These are phyloP conservation scores for Speoplatyrhinus poulsoni DNA, from an alignment of 2,113 vertebrate species.

Conservation along the genomic window DNA sequence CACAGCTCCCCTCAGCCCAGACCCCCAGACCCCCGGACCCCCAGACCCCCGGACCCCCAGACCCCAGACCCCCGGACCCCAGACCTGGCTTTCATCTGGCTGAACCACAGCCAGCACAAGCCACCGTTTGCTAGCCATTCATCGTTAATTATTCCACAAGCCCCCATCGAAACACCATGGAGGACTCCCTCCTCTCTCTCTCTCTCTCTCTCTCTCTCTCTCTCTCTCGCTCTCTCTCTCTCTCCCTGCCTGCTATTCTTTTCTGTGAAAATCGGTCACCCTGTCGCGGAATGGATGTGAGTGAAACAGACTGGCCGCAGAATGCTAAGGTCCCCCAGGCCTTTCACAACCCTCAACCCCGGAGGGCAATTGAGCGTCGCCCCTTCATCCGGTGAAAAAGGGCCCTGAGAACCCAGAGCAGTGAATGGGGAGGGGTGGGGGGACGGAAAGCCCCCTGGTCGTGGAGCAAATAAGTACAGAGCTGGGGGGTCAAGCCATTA, in stretches of 20 bases:
- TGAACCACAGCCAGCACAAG: constrained; percentile 67
- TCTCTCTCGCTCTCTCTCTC: constrained; percentile 28
- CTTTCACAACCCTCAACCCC: constrained; percentile 69
- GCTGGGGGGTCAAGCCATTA: constrained; percentile 58
- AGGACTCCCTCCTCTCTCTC: constrained; percentile 41
- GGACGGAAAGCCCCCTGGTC: not conserved
- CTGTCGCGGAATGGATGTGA: constrained; percentile 74
- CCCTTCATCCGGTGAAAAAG: constrained; percentile 5
- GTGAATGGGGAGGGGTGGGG: constrained; percentile 5
- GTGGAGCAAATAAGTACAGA: constrained; percentile 57
- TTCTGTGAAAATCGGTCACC: constrained; percentile 60
- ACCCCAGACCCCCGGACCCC: constrained; percentile 39
- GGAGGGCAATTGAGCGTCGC: constrained; percentile 62
- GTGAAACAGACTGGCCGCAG: constrained; percentile 69
- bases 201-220: constrained; percentile 39
- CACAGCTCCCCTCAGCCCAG: constrained; percentile 3
- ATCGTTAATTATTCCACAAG: constrained; percentile 72
- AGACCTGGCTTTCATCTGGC: constrained; percentile 70
- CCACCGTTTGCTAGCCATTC: constrained; percentile 71
- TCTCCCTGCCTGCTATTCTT: constrained; percentile 34
- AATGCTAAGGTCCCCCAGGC: constrained; percentile 70
- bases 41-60: constrained; percentile 39
- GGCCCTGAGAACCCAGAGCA: constrained; percentile 41
- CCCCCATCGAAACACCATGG: constrained; percentile 57
- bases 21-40: constrained; percentile 49